Conservation (phyloP, 2,113 vertebrate genomes). For the Neogobius melanostomus region DNA sequence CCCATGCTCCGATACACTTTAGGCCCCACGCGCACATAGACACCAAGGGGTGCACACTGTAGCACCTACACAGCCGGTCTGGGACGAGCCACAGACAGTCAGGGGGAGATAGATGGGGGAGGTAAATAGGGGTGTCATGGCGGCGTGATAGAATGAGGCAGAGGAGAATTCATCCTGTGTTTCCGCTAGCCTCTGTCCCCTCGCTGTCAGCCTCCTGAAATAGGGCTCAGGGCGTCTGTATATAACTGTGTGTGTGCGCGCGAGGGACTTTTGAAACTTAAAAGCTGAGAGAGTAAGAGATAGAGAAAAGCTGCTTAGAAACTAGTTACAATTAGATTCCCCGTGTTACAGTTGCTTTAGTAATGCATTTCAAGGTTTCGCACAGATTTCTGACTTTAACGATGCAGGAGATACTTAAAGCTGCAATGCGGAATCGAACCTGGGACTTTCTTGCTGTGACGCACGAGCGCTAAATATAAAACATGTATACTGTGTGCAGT, state of each 20-base stretch:
- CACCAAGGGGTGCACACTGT: slow-evolving; percentile 16
- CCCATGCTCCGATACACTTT: slow-evolving; percentile 44
- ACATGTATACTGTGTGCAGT: no score
- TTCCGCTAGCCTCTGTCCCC: slow-evolving; percentile 70
- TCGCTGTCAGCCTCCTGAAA: slow-evolving; percentile 73
- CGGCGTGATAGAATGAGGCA: slow-evolving; percentile 72
- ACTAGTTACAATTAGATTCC: neutral
- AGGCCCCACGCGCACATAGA: slow-evolving; percentile 14
- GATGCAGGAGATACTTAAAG: no score
- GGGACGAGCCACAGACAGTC: slow-evolving; percentile 57
- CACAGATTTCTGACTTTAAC: neutral
- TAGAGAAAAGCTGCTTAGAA: slow-evolving; percentile 25
- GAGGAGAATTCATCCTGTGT: slow-evolving; percentile 74
- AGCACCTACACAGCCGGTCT: slow-evolving; percentile 19
- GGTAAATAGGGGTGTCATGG: slow-evolving; percentile 76
- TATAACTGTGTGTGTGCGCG: slow-evolving; percentile 35
- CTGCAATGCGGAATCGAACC: no score
- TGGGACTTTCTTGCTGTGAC: no score
- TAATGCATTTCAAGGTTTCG: neutral
- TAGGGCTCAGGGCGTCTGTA: slow-evolving; percentile 64
- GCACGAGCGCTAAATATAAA: no score
- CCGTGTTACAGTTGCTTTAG: neutral
- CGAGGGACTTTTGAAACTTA: slow-evolving; percentile 8
- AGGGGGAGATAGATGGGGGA: slow-evolving; percentile 69
- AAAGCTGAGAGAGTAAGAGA: slow-evolving; percentile 19